These are phyloP conservation scores for Ophion obscuratus DNA, from an alignment of 2,888 invertebrate genomes.

Conservation along the genomic window DNA sequence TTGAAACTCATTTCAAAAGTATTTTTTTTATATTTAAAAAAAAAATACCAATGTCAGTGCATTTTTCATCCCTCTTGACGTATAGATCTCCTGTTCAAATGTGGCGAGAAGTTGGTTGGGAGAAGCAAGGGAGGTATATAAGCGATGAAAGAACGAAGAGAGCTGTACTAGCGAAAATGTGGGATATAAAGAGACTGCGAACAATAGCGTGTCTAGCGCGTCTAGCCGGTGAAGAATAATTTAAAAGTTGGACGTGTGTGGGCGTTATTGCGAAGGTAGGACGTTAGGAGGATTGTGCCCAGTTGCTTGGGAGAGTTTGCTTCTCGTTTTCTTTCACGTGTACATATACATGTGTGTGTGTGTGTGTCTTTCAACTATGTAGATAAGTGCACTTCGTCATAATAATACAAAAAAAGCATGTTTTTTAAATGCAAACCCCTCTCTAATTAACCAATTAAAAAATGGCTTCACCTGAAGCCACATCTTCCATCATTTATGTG, in stretches of 20 bases:
- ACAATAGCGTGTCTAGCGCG: constrained; percentile 56
- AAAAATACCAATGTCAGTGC: too few relatives aligned
- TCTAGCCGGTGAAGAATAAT: constrained; percentile 51
- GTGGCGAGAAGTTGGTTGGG: constrained; percentile 33
- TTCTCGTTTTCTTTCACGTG: background rate
- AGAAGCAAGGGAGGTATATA: constrained; percentile 44
- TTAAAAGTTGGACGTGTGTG: constrained; percentile 32
- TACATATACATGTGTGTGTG: too few relatives aligned
- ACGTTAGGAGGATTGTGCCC: constrained; percentile 63
- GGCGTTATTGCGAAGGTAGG: constrained; percentile 55
- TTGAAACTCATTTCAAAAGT: background rate
- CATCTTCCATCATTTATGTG: too few relatives aligned
- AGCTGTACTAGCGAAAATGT: constrained; percentile 39
- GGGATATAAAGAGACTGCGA: constrained; percentile 46
- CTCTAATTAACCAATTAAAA: too few relatives aligned
- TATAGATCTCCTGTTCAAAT: constrained; percentile 7
- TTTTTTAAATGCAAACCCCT: too few relatives aligned
- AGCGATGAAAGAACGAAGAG: constrained; percentile 50
- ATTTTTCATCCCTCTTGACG: too few relatives aligned
- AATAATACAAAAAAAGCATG: too few relatives aligned
- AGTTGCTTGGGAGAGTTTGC: constrained; percentile 49
- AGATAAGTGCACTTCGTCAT: too few relatives aligned
- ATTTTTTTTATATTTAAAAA: background rate
- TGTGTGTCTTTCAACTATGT: too few relatives aligned
- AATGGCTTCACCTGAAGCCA: too few relatives aligned